Conservation (phyloP, 2,113 vertebrate genomes). For the Corynorhinus townsendii region DNA sequence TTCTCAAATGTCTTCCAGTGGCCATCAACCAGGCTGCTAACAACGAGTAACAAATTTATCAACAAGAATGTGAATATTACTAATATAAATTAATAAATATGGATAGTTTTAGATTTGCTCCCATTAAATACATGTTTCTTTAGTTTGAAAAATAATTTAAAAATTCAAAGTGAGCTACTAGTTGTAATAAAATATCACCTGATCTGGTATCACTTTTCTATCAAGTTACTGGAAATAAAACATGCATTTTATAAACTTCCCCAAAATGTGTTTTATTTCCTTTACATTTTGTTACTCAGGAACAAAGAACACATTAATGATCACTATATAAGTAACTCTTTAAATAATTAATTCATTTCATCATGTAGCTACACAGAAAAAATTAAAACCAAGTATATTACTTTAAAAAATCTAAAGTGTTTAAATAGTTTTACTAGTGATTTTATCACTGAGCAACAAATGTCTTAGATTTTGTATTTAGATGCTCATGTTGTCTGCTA, state of each 20-base stretch:
- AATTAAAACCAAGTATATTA: conserved; percentile 49
- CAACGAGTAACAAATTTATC: conserved; percentile 54
- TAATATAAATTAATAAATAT: conserved; percentile 57
- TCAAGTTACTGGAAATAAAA: conserved; percentile 42
- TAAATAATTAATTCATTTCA: conserved; percentile 54
- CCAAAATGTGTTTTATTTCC: conserved; percentile 40
- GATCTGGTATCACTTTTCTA: neutral
- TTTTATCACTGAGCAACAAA: conserved; percentile 54
- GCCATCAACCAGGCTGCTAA: conserved; percentile 48
- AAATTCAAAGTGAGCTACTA: conserved; percentile 50
- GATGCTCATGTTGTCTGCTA: conserved; percentile 27
- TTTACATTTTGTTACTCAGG: conserved; percentile 26
- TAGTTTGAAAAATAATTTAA: conserved; percentile 50
- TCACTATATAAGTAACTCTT: conserved; percentile 47
- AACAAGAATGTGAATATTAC: conserved; percentile 42
- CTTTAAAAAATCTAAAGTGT: neutral
- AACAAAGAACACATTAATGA: conserved; percentile 58
- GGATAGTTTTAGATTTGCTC: conserved; percentile 50
- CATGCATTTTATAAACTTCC: conserved; percentile 40
- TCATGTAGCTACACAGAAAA: conserved; percentile 44
- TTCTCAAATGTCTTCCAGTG: conserved; percentile 16
- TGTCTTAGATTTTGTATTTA: conserved; percentile 35
- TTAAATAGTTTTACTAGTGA: conserved; percentile 45
- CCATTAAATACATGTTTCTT: conserved; percentile 23
- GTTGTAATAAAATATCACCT: conserved; percentile 29